phyloP scores from a whole-genome alignment of 2,888 invertebrate genomes.

The Macropis europaea region DNA sequence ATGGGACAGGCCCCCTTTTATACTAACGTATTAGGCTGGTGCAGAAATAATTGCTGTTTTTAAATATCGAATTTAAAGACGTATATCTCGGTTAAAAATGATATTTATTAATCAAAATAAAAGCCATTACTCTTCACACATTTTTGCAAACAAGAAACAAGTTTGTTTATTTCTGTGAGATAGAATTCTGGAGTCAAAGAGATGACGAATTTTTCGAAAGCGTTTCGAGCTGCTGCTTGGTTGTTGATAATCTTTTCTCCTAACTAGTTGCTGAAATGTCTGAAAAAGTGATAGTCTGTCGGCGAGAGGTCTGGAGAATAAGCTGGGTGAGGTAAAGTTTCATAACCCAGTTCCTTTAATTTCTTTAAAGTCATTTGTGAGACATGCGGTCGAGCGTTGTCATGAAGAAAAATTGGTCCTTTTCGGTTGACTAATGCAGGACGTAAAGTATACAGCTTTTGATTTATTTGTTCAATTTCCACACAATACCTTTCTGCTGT shows the following conservation, averaged over 20 bases:
- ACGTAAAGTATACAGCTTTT: neutral
- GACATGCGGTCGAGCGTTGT: conserved; percentile 2
- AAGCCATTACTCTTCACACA: neutral
- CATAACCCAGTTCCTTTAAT: neutral
- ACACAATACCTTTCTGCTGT: neutral
- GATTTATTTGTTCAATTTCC: neutral
- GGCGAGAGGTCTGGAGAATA: conserved; percentile 1
- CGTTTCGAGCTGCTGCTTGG: neutral
- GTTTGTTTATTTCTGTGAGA: neutral
- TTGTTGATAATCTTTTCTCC: neutral
- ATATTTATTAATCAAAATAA: conserved; percentile 7
- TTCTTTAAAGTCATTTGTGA: neutral
- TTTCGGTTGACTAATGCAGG: conserved; percentile 7
- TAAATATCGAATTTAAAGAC: neutral
- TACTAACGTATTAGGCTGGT: neutral
- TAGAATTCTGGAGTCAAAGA: conserved; percentile 5
- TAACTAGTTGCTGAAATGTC: neutral
- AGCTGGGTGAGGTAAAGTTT: conserved; percentile 2
- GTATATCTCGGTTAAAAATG: neutral
- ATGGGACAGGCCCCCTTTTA: no score
- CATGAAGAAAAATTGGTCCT: neutral
- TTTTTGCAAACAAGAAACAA: conserved; percentile 3
- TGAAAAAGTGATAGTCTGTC: conserved; percentile 3
- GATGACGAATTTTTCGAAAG: neutral
- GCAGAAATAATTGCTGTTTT: neutral